Base-by-base conservation (phyloP, 2,113 vertebrate genomes). In the Eudyptes chrysolophus region DNA sequence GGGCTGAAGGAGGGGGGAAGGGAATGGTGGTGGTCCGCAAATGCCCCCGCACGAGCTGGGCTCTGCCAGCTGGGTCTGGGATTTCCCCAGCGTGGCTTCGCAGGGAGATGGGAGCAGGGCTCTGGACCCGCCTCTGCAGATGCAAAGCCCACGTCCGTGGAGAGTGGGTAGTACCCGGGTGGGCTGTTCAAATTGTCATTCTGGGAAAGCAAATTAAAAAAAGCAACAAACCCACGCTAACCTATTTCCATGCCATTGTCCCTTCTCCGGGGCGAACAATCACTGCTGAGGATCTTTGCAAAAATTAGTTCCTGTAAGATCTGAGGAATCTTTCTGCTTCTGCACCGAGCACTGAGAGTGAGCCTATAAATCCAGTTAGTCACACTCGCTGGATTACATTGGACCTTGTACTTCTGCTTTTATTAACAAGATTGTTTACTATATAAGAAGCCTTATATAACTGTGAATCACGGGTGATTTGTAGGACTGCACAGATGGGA, bases 341-440 rank as follows among this genome's bases (percentile, higher is more conserved):
- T 64, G 72, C 92, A 81, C 49, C 0, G 9, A 87, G 68, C 74
- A 51, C 29, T 5, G 64, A 57, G 94, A 92, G 84, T 11, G 55
- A 84, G 92, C 84, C 94, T 29, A 58, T 92, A 94, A 96, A 97
- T 94, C 92, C 94, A 75, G 89, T 97, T 96, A 97, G 95, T 95
- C 92, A 91, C 96, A 92, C 83, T 36, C 6, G 0, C 89, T 65
- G 91, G 94, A 96, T 97, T 97, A 97, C 96, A 95, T 42, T 18
- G 86, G 80, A 84, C 97, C 92, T 94, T 89, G 89, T 48, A 78
- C 96, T 92, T 68, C 40, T 76, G 95, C 92, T 85, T 91, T 95
- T 95, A 95, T 95, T 96, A 97, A 96, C 93, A 79, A 16, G 78
- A 95, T 94, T 94, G 96, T 96, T 97, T 96, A 82, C 94, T 74